These are phyloP conservation scores for Chondrosia reniformis DNA, from an alignment of 37 sponge, comb jelly and placozoan species.

Conservation along the genomic window DNA sequence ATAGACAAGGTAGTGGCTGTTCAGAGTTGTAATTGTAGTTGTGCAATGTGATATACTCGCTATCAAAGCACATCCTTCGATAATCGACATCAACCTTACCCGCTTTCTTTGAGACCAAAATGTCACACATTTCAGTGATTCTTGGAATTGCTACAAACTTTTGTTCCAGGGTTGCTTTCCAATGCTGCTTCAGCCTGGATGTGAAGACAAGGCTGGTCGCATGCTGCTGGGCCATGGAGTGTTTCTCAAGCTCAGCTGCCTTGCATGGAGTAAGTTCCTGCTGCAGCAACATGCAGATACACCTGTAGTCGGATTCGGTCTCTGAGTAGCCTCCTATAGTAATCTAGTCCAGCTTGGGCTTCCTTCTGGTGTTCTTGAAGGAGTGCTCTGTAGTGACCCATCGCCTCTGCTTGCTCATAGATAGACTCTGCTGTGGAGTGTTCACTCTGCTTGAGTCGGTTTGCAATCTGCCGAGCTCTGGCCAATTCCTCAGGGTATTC, in stretches of 20 bases:
- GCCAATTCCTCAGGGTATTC: constrained; percentile 30
- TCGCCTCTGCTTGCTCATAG: neutral
- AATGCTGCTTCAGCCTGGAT: constrained; percentile 5
- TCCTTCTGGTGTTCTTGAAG: constrained; percentile 17
- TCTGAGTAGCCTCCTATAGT: neutral
- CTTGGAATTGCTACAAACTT: neutral
- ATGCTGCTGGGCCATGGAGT: neutral
- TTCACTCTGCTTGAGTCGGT: constrained; percentile 28
- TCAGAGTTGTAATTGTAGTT: too few species aligned
- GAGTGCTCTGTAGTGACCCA: neutral
- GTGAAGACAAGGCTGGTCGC: neutral
- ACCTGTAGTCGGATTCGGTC: neutral
- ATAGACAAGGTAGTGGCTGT: too few species aligned
- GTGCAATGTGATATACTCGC: too few species aligned
- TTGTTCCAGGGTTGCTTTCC: constrained; percentile 3
- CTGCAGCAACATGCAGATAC: neutral
- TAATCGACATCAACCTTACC: too few species aligned
- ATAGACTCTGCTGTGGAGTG: constrained; percentile 1
- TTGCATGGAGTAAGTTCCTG: neutral
- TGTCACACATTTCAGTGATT: constrained; percentile 4
- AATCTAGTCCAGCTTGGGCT: constrained; percentile 20
- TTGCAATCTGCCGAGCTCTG: constrained; percentile 19
- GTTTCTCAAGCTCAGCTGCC: neutral
- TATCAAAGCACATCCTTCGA: too few species aligned
- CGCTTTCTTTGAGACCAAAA: too few species aligned